phyloP scores from a whole-genome alignment of 2,113 vertebrate genomes.

The Sitta europaea region DNA sequence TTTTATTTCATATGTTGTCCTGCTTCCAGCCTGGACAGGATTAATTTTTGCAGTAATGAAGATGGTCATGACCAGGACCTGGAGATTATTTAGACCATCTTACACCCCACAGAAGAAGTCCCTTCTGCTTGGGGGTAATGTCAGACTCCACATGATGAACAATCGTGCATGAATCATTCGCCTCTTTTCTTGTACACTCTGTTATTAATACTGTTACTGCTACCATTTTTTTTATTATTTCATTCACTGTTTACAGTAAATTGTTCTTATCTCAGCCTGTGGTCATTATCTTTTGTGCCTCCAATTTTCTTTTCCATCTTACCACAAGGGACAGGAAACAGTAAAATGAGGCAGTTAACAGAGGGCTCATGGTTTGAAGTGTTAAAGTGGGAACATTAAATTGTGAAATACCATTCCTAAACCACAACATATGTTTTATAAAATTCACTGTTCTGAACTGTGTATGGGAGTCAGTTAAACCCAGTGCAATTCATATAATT shows the following conservation, averaged over 20 bases:
- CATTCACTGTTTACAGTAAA: background rate
- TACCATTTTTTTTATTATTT: background rate
- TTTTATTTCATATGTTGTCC: background rate
- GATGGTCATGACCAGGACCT: rapidly evolving
- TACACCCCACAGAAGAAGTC: background rate
- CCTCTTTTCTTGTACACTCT: background rate
- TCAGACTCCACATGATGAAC: rapidly evolving
- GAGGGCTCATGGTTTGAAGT: background rate
- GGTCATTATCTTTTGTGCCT: background rate
- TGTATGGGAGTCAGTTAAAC: background rate
- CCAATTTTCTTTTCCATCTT: background rate
- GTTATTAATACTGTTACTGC: background rate
- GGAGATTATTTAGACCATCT: background rate
- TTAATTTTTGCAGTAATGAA: background rate
- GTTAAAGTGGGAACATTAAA: background rate
- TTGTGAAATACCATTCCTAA: background rate
- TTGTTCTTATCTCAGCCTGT: background rate
- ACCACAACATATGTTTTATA: background rate
- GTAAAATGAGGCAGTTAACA: background rate
- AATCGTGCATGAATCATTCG: rapidly evolving
- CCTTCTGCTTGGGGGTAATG: background rate
- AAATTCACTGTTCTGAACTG: background rate
- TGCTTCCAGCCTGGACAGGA: rapidly evolving
- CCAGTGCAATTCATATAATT: background rate
- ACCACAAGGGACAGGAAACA: rapidly evolving